Base-by-base conservation (phyloP, 2,888 invertebrate species). In the Zaprionus lineosus region DNA sequence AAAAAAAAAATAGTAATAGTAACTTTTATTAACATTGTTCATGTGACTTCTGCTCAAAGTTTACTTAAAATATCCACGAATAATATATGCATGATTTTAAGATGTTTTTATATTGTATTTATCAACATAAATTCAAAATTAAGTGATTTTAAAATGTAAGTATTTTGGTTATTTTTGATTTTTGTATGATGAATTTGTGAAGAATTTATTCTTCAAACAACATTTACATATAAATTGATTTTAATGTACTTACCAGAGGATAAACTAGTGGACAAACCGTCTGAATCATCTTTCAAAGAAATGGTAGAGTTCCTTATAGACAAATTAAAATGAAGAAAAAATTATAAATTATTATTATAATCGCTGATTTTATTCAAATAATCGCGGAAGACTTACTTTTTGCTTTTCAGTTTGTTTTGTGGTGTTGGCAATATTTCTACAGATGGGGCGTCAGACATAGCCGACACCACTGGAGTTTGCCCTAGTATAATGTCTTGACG, bases 391-490 rank as follows among this genome's bases (percentile, higher is more conserved):
- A 8, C 77, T 58, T 74, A 88, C 87, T 87, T 88, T 76, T 85
- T 82, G 58, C 58, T 85, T 78, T 92, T 91, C 56, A 88, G 88
- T 78, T 92, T 92, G n/a, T n/a, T n/a, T 84, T 91, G 91, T 40
- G 83, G 79, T 43, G 86, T 87, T 15, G 88, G 88, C 40, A 86
- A 83, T 70, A 90, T 90, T 75, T 90, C 90, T 11, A 89, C 87
- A 14, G 89, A 89, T 81, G 93, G 93, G 76, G 93, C 93, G 85
- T 94, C 93, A 52, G 93, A 92, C 90, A 93, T 93, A 64, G 94
- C 94, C 63, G 94, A 94, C 51, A 94, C 94, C 68, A 94, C 92
- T 34, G 94, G 94, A 18, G 93, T 93, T 59, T 85, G 85, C 6
- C 65, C 74, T 52, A 74, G 62, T 51, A 68, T 48, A 40, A 69